A percentile compares a stretch with the other conserved stretches of the same genome.
Conservation (phyloP, 37 sponge, comb jelly and placozoan species). For the Cladorhizidae sp. region DNA sequence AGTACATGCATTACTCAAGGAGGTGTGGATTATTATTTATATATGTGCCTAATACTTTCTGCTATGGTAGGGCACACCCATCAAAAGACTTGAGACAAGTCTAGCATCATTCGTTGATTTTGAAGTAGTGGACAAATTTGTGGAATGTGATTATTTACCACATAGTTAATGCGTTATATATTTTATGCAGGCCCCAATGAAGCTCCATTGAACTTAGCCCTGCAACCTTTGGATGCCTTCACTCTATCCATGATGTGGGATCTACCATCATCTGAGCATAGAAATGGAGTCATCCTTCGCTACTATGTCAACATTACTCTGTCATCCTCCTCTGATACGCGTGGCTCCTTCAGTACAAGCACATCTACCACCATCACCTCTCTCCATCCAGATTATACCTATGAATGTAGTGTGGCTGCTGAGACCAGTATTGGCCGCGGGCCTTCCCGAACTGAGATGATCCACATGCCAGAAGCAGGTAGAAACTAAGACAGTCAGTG, state of each 20-base stretch:
- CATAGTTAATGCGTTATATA: neutral
- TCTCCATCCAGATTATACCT: slow-evolving; percentile 48
- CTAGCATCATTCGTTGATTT: too few species aligned
- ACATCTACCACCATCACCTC: slow-evolving; percentile 5
- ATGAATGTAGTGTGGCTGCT: slow-evolving; percentile 39
- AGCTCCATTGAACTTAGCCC: slow-evolving; percentile 27
- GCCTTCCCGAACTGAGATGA: slow-evolving; percentile 15
- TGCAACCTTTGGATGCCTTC: neutral
- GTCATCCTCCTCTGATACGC: neutral
- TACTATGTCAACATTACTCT: slow-evolving; percentile 23
- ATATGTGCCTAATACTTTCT: too few species aligned
- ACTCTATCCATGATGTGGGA: slow-evolving; percentile 22
- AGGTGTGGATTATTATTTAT: too few species aligned
- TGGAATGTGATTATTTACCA: too few species aligned
- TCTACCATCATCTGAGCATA: slow-evolving; percentile 9
- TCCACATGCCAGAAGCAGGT: slow-evolving; percentile 55
- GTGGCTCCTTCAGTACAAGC: neutral
- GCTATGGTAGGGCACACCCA: too few species aligned
- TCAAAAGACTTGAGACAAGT: too few species aligned
- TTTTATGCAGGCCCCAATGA: neutral
- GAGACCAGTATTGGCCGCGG: slow-evolving; percentile 42
- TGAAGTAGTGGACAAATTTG: too few species aligned
- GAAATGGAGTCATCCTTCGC: slow-evolving; percentile 37
- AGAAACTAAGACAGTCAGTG: neutral
- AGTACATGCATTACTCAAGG: too few species aligned